These are phyloP conservation scores for Nemapogon koenigi DNA, from an alignment of 2,888 invertebrate species.

Conservation along the genomic window DNA sequence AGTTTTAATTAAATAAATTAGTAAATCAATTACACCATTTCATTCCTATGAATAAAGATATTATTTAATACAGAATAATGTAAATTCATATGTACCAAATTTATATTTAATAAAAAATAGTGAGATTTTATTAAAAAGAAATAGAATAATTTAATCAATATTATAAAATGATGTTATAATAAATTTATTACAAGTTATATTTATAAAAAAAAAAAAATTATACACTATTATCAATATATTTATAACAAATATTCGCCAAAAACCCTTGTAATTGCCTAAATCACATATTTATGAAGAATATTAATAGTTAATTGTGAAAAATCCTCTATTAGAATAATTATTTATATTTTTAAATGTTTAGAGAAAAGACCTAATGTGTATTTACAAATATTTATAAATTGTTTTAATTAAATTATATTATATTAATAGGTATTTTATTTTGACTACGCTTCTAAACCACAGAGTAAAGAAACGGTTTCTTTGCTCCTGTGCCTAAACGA, in stretches of 20 bases:
- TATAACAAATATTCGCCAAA: neutral
- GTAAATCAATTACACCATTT: too few relatives aligned
- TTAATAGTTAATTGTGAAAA: too few relatives aligned
- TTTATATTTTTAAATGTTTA: neutral
- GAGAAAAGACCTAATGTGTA: neutral
- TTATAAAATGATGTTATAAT: conserved; percentile 5
- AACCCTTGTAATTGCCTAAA: neutral
- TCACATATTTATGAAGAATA: neutral
- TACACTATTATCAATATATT: neutral
- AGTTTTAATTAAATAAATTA: too few relatives aligned
- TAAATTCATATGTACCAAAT: neutral
- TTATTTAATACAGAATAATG: too few relatives aligned
- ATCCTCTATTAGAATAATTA: neutral
- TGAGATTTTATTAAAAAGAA: neutral
- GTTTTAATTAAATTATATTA: neutral
- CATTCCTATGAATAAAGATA: too few relatives aligned
- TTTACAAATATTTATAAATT: neutral
- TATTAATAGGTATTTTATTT: too few relatives aligned
- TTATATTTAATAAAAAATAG: neutral
- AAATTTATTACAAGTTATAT: neutral
- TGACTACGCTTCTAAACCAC: too few relatives aligned
- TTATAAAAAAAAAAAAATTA: neutral
- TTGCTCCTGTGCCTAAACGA: too few relatives aligned
- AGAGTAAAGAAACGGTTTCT: too few relatives aligned
- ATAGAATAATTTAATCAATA: neutral